Conservation (phyloP, 2,113 vertebrate genomes). For the Helogale parvula region DNA sequence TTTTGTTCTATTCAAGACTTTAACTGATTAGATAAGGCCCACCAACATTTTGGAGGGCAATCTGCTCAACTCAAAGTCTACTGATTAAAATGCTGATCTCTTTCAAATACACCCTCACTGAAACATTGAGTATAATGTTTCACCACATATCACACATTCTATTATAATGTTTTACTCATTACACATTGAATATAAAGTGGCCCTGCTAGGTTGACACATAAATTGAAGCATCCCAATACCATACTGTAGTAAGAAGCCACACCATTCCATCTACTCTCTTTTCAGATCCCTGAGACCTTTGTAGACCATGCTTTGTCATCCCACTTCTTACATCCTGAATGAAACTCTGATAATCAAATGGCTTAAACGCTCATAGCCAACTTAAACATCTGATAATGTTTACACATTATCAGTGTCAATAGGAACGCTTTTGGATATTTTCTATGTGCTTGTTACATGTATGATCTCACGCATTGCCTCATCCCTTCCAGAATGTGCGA, state of each 20-base stretch:
- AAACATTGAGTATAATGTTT: not conserved
- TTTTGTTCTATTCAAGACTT: not conserved
- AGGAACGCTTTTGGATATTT: not conserved
- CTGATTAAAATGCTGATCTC: not conserved
- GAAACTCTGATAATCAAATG: not conserved
- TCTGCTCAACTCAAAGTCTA: not conserved
- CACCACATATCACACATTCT: not conserved
- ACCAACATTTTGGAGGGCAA: not conserved
- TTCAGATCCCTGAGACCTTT: not conserved
- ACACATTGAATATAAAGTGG: not conserved
- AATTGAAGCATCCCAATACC: not conserved
- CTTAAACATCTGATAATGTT: not conserved
- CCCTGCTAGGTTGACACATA: not conserved
- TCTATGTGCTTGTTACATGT: not conserved
- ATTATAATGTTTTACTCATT: too few relatives aligned
- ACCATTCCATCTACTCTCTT: not conserved
- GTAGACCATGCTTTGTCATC: not conserved
- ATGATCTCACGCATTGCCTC: not conserved
- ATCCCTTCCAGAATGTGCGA: not conserved
- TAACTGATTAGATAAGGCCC: not conserved
- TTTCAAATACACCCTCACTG: not conserved
- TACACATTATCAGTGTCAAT: not conserved
- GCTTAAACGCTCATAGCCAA: not conserved
- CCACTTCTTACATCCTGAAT: not conserved
- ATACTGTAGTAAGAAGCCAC: not conserved